Percentiles rank a stretch among this genome's conserved stretches.
Conservation (phyloP, 2,113 vertebrate species). For the Corapipo altera region DNA sequence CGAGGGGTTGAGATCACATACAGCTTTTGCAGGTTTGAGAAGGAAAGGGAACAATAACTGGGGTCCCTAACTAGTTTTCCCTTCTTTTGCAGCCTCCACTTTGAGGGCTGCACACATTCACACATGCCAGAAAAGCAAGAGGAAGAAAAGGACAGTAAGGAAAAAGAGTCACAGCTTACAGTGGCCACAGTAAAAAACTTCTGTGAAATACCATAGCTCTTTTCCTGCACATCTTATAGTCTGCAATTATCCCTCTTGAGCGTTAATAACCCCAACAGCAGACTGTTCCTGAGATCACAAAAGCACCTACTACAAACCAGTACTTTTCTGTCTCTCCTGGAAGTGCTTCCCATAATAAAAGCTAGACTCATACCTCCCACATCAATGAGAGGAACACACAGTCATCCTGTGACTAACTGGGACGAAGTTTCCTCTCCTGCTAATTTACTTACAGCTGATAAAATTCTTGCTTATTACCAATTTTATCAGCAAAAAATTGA, state of each 20-base stretch:
- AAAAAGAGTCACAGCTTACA: accelerated
- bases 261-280: not conserved
- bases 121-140: not conserved
- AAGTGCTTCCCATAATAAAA: slow-evolving; percentile 8
- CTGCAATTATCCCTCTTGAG: not conserved
- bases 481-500: not conserved
- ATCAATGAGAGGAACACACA: not conserved
- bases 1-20: not conserved
- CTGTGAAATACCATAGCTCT: not conserved
- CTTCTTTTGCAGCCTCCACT: not conserved
- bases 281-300: not conserved
- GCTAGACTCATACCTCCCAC: not conserved
- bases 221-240: not conserved
- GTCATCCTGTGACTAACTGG: slow-evolving; percentile 27
- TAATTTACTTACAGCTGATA: not conserved
- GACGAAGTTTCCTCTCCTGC: not conserved
- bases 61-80: not conserved
- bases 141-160: not conserved
- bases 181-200: not conserved
- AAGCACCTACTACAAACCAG: not conserved
- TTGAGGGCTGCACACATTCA: not conserved
- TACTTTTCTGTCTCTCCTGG: slow-evolving; percentile 2
- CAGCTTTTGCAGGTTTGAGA: not conserved
- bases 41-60: not conserved
- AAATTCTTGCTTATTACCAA: not conserved